Base-by-base conservation (phyloP, 30 jellyfish, hydroid and myxozoan species). In the Pseudorhiza aurosa region DNA sequence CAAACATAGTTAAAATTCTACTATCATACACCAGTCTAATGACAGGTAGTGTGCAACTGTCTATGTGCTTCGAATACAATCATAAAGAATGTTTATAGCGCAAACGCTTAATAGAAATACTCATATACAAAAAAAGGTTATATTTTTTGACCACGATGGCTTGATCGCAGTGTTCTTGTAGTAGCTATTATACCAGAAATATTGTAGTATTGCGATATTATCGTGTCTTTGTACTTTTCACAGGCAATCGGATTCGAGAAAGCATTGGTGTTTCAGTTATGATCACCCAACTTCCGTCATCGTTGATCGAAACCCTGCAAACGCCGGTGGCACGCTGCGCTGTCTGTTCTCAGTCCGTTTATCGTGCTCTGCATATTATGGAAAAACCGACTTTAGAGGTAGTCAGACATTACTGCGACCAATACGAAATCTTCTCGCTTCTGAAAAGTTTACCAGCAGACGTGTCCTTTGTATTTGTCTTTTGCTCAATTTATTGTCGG, bases 311-410 rank as follows among this genome's bases (percentile, higher is more conserved):
- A 33, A 19, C 37, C 25, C 37, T 64, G 31, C 37, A 64, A 33
- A 18, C 77, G 25, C 77, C 77, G 4, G 4, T 64, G 1, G 77
- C 37, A 7, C 32, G 77, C 39, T 64, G 77, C 12, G 36, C 59
- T 11, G 22, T 11, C 25, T 64, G 77, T 40, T 32, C 36, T 2
- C 0, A 64, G 22, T 44, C 18, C 1, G 19, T 64, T n/a, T 64
- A 64, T 29, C 29, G 32, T 64, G 59, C 77, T 8, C 15, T 64
- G 32, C 36, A 30, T 35, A 12, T 22, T 4, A 2, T 35, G 59
- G 22, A 4, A 8, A 33, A 30, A 17, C 9, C 11, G 2, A 14
- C 77, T 22, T 0, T 0, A 5, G 8, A 31, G 12, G 7, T 64
- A 1, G 1, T 35, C 5, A 8, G 22, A 53, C 36, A 53, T 19